Base-by-base conservation (phyloP, 2,113 vertebrate genomes). In the Seriola rivoliana region DNA sequence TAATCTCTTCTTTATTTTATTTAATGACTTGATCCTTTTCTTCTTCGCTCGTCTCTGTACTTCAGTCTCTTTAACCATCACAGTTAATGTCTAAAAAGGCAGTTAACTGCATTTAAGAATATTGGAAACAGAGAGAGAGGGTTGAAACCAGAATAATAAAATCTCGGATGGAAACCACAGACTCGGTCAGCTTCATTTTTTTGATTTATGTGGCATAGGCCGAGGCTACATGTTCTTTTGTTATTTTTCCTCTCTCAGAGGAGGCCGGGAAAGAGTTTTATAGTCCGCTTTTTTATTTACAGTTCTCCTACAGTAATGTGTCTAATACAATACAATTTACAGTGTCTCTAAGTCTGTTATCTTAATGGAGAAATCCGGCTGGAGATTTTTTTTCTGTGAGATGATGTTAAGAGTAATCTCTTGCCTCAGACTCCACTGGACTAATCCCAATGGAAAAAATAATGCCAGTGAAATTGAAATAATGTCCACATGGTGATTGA, bases 91-190 rank as follows among this genome's bases (percentile, higher is more conserved):
- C 88, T 88, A 62, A 88, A 87, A 91, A 92, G 85, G 90, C 89
- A 89, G 90, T 93, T 91, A 90, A 93, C 78, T 88, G 90, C 82
- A 29, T 93, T 94, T 82, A 82, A 91, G 92, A 86, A 89, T 93
- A 92, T 93, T 95, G 89, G 86, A 94, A 94, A 89, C 91, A 93
- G 91, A 93, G 76, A 93, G 78, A 86, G 85, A 91, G 80, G 90
- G 66, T 83, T 91, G 85, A 91, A 94, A 92, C 86, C 89, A 92
- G 85, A 91, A 94, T 92, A 93, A 94, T 94, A 94, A 94, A 95
- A 95, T 85, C 91, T 91, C 65, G 36, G 90, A 91, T 84, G 84
- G 77, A 94, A 94, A 93, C 93, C 94, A 88, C 93, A 94, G 77
- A 81, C 89, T 92, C 65, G 34, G 80, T 82, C 86, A 58, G 77